Evolutionary conservation across 2,797 vertebrate genomes (phyloP).

Genomic region (Sebastes kiyomatsui): DNA sequence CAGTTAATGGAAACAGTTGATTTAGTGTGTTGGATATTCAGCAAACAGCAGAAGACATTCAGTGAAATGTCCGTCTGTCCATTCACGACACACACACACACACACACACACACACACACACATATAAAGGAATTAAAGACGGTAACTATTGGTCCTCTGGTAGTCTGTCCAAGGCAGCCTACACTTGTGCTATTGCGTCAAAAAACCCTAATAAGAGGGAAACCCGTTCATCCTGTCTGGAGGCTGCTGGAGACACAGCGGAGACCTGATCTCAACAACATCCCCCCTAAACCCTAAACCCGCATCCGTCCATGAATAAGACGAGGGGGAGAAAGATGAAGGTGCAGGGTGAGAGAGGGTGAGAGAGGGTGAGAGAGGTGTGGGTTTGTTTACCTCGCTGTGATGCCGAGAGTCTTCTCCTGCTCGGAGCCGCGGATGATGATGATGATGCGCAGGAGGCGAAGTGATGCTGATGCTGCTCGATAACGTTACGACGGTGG

Average conservation of each 20-base stretch:
- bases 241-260: background rate
- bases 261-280: background rate
- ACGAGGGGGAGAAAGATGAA: too few relatives aligned
- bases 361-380: background rate
- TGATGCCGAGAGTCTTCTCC: slow-evolving; percentile 16
- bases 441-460: slow-evolving; percentile 40
- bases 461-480: slow-evolving; percentile 52
- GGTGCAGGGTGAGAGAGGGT: too few relatives aligned
- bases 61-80: too few relatives aligned
- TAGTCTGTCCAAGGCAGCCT: background rate
- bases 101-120: too few relatives aligned
- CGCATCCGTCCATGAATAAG: background rate
- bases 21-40: too few relatives aligned
- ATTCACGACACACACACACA: too few relatives aligned
- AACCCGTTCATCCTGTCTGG: background rate
- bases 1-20: too few relatives aligned
- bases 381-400: slow-evolving; percentile 66
- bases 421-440: slow-evolving; percentile 28
- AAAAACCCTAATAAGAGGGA: background rate
- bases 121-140: too few relatives aligned
- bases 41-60: too few relatives aligned
- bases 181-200: slow-evolving; percentile 26
- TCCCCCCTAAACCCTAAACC: background rate
- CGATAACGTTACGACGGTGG: slow-evolving; percentile 15
- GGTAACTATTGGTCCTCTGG: background rate